Base-by-base conservation (phyloP, 2,888 invertebrate species). In the Agrotis segetum region DNA sequence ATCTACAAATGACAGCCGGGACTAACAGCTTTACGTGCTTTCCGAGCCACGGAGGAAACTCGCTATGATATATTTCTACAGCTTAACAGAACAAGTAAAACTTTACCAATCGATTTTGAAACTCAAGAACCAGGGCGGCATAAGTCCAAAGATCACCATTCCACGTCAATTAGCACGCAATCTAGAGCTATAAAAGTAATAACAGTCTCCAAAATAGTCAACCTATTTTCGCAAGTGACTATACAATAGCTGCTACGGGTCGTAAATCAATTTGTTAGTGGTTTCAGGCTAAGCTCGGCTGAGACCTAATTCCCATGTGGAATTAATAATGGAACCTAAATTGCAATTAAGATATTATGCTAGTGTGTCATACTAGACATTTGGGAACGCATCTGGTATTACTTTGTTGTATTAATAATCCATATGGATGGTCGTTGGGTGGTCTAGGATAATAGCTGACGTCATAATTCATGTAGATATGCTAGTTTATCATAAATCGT, bases 301-400 rank as follows among this genome's bases (percentile, higher is more conserved):
- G 74, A 88, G 90, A 86, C 89, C 90, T 88, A 89, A 85, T 90
- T 90, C 90, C 83, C 90, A 90, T 88, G 85, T 67, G 74, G 79
- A 80, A 85, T 85, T 85, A 88, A 79, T 85, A 82, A 88, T 86
- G 77, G 77, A 78, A 80, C 81, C 88, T 87, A 88, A 88, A 85
- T 84, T 87, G 81, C 85, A 83, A 87, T 89, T 88, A 88, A 87
- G 78, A 79, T 69, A 75, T 74, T 84, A 72, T 13, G 46, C 73
- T 61, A 68, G 52, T 81, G 56, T 79, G 81, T 82, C 76, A 77
- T 74, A 78, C 66, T 59, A 77, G 6, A 64, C 62, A 62, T 71
- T 77, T 69, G 64, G 56, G 60, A 60, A 40, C 63, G 69, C 85
- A 83, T 83, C 67, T 84, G 83, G 61, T 52, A 58, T 53, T 52